Conservation (phyloP, 2,113 vertebrate species). For the Corythornis vintsioides region DNA sequence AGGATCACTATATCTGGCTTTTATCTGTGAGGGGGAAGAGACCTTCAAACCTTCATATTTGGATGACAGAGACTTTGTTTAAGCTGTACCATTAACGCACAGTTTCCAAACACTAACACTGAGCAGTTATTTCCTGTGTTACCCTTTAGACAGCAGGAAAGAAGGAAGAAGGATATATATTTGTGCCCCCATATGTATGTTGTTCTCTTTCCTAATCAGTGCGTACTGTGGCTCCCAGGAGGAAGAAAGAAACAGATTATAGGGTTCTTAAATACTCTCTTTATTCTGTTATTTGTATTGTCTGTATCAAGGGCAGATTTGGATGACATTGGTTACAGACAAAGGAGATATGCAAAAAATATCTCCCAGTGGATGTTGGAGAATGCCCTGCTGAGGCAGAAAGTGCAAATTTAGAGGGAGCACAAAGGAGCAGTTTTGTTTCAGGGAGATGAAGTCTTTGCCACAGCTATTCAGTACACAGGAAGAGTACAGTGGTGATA, state of each 20-base stretch:
- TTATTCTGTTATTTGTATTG: not conserved
- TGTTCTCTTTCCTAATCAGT: not conserved
- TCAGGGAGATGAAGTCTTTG: not conserved
- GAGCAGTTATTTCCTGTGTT: not conserved
- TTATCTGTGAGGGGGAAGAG: not conserved
- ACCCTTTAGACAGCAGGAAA: not conserved
- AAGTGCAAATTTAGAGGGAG: not conserved
- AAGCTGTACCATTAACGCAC: not conserved
- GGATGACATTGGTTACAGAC: not conserved
- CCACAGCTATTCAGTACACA: not conserved
- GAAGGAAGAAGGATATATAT: not conserved
- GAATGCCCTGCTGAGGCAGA: not conserved
- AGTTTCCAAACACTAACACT: not conserved
- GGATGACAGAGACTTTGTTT: constrained; percentile 5
- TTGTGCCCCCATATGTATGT: not conserved
- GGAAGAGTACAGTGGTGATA: not conserved
- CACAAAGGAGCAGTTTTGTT: not conserved
- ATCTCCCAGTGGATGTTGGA: not conserved
- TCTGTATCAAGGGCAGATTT: not conserved
- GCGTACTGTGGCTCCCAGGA: not conserved
- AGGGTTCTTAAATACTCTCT: not conserved
- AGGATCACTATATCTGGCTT: not conserved
- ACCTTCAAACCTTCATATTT: not conserved
- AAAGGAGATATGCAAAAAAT: not conserved
- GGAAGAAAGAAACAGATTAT: not conserved